Base-by-base conservation (phyloP, 1,140 invertebrate species). In the Lucilia sericata region DNA sequence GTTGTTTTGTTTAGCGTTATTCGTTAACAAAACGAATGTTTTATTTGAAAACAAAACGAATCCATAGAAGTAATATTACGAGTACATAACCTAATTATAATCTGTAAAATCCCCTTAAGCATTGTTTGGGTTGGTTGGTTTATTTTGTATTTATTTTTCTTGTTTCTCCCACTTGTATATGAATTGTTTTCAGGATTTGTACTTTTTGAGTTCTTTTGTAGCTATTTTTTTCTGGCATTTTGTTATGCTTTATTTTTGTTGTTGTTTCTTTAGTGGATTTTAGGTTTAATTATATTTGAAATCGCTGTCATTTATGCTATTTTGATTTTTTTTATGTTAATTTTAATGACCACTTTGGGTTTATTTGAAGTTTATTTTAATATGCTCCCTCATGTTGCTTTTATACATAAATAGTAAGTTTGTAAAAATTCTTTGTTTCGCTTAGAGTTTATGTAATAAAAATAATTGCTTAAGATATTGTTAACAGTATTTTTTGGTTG, bases 351-450 rank as follows among this genome's bases (percentile, higher is more conserved):
- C 51, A 55, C 51, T 55, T 55, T 55, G 51, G 51, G 51, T 55
- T 55, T 55, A 55, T 55, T 55, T 55, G 51, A 55, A 55, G 51
- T 55, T 55, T 55, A 55, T 55, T 55, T 55, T 55, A 55, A 55
- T 55, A 55, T 55, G 51, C 51, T 55, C 13, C 51, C 51, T 51
- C 49, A 17, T 51, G 49, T 51, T 51, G 49, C 12, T 55, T 17
- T 17, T 4, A 30, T 30, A 30, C 25, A 30, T 30, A 3, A 30
- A 30, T 30, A 30, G 12, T 55, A 55, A 55, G 13, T 4, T 55
- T 42, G 42, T 42, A 42, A 42, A 42, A 42, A 42, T 42, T 42
- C 42, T 17, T 55, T 55, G 51, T 55, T 55, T 55, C 13, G 51
- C 51, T 55, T 17, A 55, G 17, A 55, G 17, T 55, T 13, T 55